These are phyloP conservation scores for Grallaria varia DNA, from an alignment of 2,113 vertebrate species.

Conservation along the genomic window DNA sequence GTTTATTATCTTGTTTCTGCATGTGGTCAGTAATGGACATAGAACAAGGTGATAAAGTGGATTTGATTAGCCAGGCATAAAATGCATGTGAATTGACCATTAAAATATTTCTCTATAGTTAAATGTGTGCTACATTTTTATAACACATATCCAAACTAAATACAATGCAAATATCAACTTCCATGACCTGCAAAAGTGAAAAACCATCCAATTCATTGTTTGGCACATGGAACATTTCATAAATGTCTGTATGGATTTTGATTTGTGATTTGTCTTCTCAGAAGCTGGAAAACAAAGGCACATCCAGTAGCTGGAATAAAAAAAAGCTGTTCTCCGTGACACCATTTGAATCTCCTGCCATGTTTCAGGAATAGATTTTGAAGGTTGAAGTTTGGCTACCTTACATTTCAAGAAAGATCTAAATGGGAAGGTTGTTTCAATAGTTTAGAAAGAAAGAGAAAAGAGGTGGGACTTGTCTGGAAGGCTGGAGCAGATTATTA, in stretches of 20 bases:
- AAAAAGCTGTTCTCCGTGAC: not conserved
- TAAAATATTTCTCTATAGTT: not conserved
- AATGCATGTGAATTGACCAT: not conserved
- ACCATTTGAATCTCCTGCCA: not conserved
- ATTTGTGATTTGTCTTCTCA: not conserved
- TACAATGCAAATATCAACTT: not conserved
- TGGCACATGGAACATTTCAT: not conserved
- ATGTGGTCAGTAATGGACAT: not conserved
- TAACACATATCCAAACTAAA: not conserved
- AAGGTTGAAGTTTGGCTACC: not conserved
- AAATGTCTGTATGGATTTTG: not conserved
- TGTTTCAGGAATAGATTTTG: not conserved
- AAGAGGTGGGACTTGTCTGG: not conserved
- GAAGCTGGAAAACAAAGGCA: not conserved
- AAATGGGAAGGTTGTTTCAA: not conserved
- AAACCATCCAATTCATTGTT: not conserved
- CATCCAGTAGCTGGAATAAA: not conserved
- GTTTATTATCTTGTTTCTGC: not conserved
- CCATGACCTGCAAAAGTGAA: not conserved
- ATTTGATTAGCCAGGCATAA: not conserved
- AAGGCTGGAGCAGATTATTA: not conserved
- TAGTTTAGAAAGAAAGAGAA: not conserved
- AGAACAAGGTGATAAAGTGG: not conserved
- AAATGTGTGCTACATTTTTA: not conserved
- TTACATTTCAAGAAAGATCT: not conserved